phyloP scores from a whole-genome alignment of 92 coral and sea anemone species.

The Paragorgia papillata region DNA sequence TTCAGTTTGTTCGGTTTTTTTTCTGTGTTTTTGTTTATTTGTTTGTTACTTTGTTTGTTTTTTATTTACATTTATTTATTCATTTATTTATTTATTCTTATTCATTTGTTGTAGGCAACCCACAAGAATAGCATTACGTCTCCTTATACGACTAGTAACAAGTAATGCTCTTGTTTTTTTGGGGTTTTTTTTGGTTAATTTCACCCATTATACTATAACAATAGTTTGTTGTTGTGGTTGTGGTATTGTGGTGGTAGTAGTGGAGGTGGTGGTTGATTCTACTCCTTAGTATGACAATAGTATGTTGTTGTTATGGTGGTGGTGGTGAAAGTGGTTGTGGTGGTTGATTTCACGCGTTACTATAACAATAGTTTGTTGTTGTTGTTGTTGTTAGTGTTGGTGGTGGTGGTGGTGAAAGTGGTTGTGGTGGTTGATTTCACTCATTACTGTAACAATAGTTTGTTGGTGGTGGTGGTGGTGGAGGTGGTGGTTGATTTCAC shows the following conservation, averaged over 20 bases:
- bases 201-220: neutral
- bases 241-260: neutral
- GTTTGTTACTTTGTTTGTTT: neutral
- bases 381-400: no score
- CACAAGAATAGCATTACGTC: constrained; percentile 39
- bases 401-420: no score
- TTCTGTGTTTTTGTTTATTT: neutral
- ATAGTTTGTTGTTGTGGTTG: neutral
- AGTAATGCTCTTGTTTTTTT: constrained; percentile 6
- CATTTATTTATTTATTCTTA: neutral
- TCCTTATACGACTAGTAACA: constrained; percentile 35
- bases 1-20: no score
- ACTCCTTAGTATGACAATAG: no score
- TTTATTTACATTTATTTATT: neutral
- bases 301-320: neutral
- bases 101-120: constrained; percentile 13
- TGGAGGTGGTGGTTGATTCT: no score
- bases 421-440: no score
- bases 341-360: no score
- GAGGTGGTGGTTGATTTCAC: no score
- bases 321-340: no score
- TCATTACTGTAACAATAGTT: no score
- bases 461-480: no score
- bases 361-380: no score
- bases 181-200: neutral